These are phyloP conservation scores for Pteropus alecto DNA, from an alignment of 2,113 vertebrate species.

Conservation along the genomic window DNA sequence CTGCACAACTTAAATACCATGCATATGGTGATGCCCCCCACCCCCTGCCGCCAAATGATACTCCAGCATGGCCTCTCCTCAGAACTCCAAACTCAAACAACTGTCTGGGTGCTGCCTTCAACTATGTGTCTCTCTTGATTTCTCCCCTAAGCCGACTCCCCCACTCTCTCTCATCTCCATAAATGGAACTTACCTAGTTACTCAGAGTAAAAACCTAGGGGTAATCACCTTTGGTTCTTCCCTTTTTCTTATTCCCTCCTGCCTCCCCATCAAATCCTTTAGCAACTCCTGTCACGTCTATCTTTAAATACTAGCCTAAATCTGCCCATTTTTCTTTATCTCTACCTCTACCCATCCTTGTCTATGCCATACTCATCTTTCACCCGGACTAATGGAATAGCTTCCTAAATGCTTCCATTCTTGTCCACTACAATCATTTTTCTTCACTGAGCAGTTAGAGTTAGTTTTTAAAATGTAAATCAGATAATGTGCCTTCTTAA, in stretches of 20 bases:
- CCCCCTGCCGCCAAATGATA: too few species aligned
- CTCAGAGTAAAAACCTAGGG: background rate
- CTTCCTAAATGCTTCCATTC: background rate
- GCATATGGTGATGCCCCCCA: background rate
- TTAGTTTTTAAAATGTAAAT: background rate
- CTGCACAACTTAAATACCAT: background rate
- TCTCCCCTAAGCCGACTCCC: background rate
- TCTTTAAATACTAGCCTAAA: background rate
- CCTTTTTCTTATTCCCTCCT: background rate
- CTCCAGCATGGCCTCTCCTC: background rate
- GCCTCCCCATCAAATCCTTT: background rate
- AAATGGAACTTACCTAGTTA: background rate
- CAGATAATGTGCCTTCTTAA: background rate
- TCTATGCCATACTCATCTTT: background rate
- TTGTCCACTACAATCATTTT: background rate
- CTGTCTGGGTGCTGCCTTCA: background rate
- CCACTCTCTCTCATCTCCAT: background rate
- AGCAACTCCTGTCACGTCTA: background rate
- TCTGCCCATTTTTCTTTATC: background rate
- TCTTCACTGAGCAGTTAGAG: background rate
- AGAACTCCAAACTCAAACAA: background rate
- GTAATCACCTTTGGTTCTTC: background rate
- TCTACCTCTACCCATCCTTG: background rate
- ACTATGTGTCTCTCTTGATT: background rate
- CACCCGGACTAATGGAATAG: background rate